Evolutionary conservation across 2,888 invertebrate species (phyloP).

Genomic region (Diarsia rubi): DNA sequence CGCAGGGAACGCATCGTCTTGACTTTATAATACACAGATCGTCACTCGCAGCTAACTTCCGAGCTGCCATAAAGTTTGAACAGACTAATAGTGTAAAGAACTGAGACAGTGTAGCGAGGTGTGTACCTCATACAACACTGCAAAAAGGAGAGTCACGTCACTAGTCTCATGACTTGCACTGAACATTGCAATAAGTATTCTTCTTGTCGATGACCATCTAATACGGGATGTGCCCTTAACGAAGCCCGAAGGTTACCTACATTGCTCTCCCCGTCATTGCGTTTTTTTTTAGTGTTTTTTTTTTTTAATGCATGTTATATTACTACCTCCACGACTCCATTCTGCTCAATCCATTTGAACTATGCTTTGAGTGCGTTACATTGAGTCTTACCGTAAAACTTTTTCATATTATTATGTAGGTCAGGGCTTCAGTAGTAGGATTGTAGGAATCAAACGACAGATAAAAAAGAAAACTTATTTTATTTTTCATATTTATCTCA

Average conservation of each 20-base stretch:
- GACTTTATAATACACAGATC: neutral
- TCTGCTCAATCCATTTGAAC: no score
- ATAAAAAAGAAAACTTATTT: slow-evolving; percentile 34
- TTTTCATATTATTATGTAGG: no score
- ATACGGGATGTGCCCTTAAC: no score
- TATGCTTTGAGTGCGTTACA: no score
- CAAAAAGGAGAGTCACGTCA: neutral
- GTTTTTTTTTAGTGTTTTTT: no score
- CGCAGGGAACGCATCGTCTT: neutral
- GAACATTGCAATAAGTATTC: no score
- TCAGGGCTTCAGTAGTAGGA: neutral
- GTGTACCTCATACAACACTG: neutral
- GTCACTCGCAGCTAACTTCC: neutral
- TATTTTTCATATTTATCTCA: slow-evolving; percentile 34
- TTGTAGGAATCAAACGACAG: slow-evolving; percentile 45
- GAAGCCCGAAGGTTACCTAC: no score
- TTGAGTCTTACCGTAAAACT: no score
- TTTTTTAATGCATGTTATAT: no score
- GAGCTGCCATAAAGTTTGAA: neutral
- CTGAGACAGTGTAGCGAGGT: neutral
- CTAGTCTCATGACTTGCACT: neutral
- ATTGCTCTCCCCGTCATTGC: no score
- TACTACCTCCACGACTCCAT: no score
- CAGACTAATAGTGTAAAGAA: neutral
- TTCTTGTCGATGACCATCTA: no score